Evolutionary conservation across 2,797 vertebrate species (phyloP), one percentile per base, ranked within the genome.

Genomic region (Leptatherina wallacei): DNA sequence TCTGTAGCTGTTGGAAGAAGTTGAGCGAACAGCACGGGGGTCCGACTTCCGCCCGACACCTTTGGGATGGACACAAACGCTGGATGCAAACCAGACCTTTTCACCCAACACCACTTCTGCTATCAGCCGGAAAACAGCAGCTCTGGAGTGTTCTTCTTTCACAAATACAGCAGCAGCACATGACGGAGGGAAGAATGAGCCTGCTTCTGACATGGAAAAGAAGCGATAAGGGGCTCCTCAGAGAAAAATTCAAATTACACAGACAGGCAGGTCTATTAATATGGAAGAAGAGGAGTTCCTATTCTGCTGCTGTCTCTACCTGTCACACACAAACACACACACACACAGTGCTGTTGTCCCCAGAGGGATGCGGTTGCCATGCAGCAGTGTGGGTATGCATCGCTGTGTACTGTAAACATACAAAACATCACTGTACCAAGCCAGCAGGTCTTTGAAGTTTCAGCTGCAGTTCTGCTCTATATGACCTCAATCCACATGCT

Each of bases 401-500:
- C 2, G 1, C 32, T 49, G 32, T 2, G 2, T 29, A 75, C 71
- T 69, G 74, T 78, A 75, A 85, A 81, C 77, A 83, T 71, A 30
- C 57, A 64, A 40, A 52, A 18, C 54, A 2, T 35, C 72, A 27
- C 20, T 2, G 54, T 51, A 57, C 2, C 61, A 66, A 61, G 61
- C 61, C 42, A 40, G 42, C 54, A 49, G 62, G 33, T 0, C 63
- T 85, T 80, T 85, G 77, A 89, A 84, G 80, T 77, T 61, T 64
- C 68, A 67, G 77, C 70, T 66, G 77, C 78, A 71, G 71, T 20
- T 58, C 9, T 32, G 67, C 66, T 84, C 65, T 76, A 58, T 65
- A 56, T 88, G 85, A 88, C 88, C 87, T 90, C 76, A 66, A 84
- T 83, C 72, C 83, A 77, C 63, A 86, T 77, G 69, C 35, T 80